Percentiles rank a stretch among this genome's conserved stretches.
phyloP scores from a whole-genome alignment of 1,140 invertebrate species.

The Diorhabda elongata region DNA sequence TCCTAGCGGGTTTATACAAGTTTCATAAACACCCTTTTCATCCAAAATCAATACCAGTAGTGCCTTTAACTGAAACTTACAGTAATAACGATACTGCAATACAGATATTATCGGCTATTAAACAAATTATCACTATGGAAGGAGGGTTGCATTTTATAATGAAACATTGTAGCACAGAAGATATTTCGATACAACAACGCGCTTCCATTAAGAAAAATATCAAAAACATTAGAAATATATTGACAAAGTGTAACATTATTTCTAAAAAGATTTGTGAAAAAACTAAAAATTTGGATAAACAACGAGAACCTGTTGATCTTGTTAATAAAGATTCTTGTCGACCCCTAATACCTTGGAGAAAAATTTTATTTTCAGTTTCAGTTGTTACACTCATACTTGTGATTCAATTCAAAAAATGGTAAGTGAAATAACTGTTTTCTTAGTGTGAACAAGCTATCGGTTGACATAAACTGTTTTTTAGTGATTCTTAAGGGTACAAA shows the following conservation, averaged over 20 bases:
- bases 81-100: conserved; percentile 37
- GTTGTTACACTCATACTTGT: conserved; percentile 1
- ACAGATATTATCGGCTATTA: conserved; percentile 31
- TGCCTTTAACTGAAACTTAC: conserved; percentile 9
- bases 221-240: conserved; percentile 19
- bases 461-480: too few species aligned
- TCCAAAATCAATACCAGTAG: conserved; percentile 33
- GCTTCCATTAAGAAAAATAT: conserved; percentile 14
- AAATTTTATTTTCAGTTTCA: conserved; percentile 20
- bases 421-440: too few species aligned
- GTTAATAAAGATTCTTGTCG: conserved; percentile 31
- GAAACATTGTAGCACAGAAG: conserved; percentile 23
- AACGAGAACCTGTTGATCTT: conserved; percentile 28
- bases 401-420: conserved; percentile 6
- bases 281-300: conserved; percentile 31
- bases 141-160: conserved; percentile 35
- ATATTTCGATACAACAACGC: conserved; percentile 19
- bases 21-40: conserved; percentile 42
- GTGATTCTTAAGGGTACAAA: too few species aligned
- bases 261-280: conserved; percentile 14
- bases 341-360: conserved; percentile 26
- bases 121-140: conserved; percentile 40
- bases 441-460: too few species aligned
- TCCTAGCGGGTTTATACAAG: conserved; percentile 46
- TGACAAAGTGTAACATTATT: conserved; percentile 17